Conservation (phyloP, 1,140 invertebrate genomes). For the Epicauta chinensis region DNA sequence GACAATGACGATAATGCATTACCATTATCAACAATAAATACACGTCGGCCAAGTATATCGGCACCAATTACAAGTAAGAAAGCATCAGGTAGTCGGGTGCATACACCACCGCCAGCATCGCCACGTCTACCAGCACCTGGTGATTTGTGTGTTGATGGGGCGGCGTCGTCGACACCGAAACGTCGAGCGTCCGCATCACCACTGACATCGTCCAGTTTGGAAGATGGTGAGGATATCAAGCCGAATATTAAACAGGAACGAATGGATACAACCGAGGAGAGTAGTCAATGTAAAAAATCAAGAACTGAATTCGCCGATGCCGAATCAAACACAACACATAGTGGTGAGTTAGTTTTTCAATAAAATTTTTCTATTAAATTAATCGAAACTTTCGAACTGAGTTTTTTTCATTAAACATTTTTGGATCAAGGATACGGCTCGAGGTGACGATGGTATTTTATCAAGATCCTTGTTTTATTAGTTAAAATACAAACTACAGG, state of each 20-base stretch:
- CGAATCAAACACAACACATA: constrained; percentile 81
- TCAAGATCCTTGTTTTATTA: too few species aligned
- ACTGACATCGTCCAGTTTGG: constrained; percentile 51
- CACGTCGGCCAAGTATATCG: constrained; percentile 64
- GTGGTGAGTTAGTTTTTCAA: constrained; percentile 58
- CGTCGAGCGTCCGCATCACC: constrained; percentile 57
- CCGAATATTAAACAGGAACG: constrained; percentile 67
- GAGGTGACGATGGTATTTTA: too few species aligned
- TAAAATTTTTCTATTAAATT: background rate
- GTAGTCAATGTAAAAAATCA: constrained; percentile 54
- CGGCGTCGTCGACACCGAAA: constrained; percentile 64
- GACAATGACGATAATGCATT: constrained; percentile 60
- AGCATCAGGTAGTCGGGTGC: constrained; percentile 46
- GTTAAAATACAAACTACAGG: too few species aligned
- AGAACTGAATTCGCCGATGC: constrained; percentile 77
- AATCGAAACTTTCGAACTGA: too few species aligned
- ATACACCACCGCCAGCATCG: constrained; percentile 58
- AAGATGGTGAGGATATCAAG: constrained; percentile 60
- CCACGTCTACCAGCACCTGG: constrained; percentile 52
- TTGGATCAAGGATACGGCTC: too few species aligned
- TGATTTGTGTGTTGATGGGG: constrained; percentile 56
- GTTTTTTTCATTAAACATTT: too few species aligned
- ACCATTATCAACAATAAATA: constrained; percentile 62
- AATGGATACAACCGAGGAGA: constrained; percentile 55
- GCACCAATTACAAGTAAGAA: constrained; percentile 63